Evolutionary conservation across 2,888 invertebrate species (phyloP).

Genomic region (Synanthedon formicaeformis): DNA sequence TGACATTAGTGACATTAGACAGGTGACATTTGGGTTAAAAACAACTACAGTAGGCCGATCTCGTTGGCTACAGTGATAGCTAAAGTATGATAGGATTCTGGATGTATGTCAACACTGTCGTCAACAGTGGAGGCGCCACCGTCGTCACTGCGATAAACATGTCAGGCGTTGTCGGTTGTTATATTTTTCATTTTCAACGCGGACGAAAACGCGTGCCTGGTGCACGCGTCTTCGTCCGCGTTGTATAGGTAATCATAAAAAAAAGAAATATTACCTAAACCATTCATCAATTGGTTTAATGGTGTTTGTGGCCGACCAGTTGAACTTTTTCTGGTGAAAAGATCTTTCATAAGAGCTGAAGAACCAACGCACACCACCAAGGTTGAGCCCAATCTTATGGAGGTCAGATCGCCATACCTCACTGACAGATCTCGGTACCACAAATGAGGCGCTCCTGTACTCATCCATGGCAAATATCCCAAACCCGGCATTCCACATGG

Average conservation of each 20-base stretch:
- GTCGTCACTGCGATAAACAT: too few species aligned
- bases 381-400: slow-evolving; percentile 79
- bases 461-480: slow-evolving; percentile 81
- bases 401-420: slow-evolving; percentile 81
- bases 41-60: too few species aligned
- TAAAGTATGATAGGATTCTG: too few species aligned
- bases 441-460: slow-evolving; percentile 77
- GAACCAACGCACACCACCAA: slow-evolving; percentile 84
- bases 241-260: too few species aligned
- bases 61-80: too few species aligned
- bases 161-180: background rate
- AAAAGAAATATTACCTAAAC: slow-evolving; percentile 74
- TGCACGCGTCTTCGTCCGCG: too few species aligned
- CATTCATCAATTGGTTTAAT: slow-evolving; percentile 81
- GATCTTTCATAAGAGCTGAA: slow-evolving; percentile 79
- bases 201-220: too few species aligned
- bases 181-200: background rate
- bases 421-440: slow-evolving; percentile 79
- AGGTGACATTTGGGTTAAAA: too few species aligned
- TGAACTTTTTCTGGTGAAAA: slow-evolving; percentile 82
- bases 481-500: slow-evolving; percentile 85
- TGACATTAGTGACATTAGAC: too few species aligned
- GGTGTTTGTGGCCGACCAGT: slow-evolving; percentile 84
- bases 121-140: too few species aligned
- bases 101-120: too few species aligned